Conservation (phyloP, 2,888 invertebrate species). For the Automeris io region DNA sequence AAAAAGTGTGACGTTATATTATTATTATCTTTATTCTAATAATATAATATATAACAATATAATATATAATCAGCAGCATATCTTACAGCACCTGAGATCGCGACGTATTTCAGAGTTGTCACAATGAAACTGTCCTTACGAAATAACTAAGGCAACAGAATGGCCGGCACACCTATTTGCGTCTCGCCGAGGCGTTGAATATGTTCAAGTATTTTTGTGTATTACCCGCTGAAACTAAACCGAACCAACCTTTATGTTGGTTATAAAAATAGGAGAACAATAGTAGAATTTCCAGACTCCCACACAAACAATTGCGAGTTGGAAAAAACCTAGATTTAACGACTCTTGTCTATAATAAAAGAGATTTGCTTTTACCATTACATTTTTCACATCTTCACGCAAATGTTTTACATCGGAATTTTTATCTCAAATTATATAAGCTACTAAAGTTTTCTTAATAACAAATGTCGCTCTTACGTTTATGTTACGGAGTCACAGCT, state of each 20-base stretch:
- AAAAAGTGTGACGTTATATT: too few species aligned
- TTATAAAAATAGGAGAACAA: slow-evolving; percentile 8
- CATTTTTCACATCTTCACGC: not conserved
- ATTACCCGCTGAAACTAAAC: slow-evolving; percentile 1
- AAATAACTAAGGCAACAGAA: slow-evolving; percentile 5
- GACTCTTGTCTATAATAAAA: not conserved
- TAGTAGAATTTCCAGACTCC: slow-evolving; percentile 6
- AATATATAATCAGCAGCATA: too few species aligned
- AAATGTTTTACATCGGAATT: not conserved
- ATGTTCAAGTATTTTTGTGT: slow-evolving; percentile 4
- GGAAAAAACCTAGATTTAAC: slow-evolving; percentile 2
- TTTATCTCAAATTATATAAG: too few species aligned
- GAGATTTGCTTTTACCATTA: not conserved
- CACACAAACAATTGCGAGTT: slow-evolving; percentile 1
- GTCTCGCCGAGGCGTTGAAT: not conserved
- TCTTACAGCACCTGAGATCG: too few species aligned
- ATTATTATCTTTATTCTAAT: too few species aligned
- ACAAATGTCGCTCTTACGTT: too few species aligned
- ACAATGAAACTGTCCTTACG: not conserved
- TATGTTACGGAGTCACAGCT: too few species aligned
- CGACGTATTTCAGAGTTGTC: too few species aligned
- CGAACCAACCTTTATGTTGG: slow-evolving; percentile 5
- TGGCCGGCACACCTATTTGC: not conserved
- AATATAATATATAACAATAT: too few species aligned
- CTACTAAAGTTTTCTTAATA: too few species aligned